Evolutionary conservation across 2,888 invertebrate species (phyloP), one percentile per base, ranked within the genome.

Genomic region (Drosophila mercatorum): DNA sequence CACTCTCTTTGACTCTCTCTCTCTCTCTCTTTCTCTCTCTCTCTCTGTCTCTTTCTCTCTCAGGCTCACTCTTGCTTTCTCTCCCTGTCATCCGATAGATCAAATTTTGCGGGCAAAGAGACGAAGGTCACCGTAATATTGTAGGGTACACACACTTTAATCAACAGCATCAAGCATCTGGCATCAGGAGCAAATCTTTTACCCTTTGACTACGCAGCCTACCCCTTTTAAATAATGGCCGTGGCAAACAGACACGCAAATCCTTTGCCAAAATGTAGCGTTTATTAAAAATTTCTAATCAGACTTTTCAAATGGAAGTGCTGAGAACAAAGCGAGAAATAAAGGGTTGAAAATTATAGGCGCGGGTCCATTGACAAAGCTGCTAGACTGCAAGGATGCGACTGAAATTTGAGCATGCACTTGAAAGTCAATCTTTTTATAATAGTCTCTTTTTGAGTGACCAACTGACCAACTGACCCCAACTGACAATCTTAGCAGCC

Each of bases 221-320:
- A 88, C 85, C 85, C 85, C 86, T 85, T 87, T 68, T 68, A 56
- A 64, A 34, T 26, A 36, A 44, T 53, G n/a, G 53, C 22, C 34
- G 26, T 17, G 26, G 40, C 56, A 51, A 17, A 51, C 17, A 28
- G 55, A 51, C 59, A 55, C 64, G 60, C 57, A 51, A 70, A 62
- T 67, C 81, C 77, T 78, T 81, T 79, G 89, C 81, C 75, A 83
- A 88, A 87, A 81, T 81, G 88, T 85, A 79, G 87, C 89, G 74
- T 86, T 86, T 86, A 87, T 73, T 12, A 81, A 75, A 72, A 72
- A 72, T 74, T 78, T 84, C 72, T 68, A 83, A 76, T 78, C 67
- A 56, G 71, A 83, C 61, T 70, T 83, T 78, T 72, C 64, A 71
- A 84, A 71, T 77, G 69, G 81, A 88, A 83, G 75, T 73, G 26